These are phyloP conservation scores for Pimephales promelas DNA, from an alignment of 2,113 vertebrate species.

Conservation along the genomic window DNA sequence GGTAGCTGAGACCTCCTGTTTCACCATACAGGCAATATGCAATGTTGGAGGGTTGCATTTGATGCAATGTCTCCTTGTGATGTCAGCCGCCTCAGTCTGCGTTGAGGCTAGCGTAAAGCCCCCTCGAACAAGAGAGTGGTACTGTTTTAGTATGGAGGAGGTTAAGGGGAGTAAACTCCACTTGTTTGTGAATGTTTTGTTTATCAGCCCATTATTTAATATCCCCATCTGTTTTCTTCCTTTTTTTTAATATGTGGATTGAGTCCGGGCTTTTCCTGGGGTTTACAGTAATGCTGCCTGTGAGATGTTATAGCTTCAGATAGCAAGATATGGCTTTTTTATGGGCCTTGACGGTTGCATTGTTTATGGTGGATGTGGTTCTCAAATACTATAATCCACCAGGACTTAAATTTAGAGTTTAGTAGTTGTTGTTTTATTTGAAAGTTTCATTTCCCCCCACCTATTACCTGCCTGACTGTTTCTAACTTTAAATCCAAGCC, in stretches of 20 bases:
- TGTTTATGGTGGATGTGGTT: conserved; percentile 29
- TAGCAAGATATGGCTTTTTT: conserved; percentile 37
- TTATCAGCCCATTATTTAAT: conserved; percentile 72
- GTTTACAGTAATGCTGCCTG: conserved; percentile 56
- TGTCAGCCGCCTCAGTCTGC: conserved; percentile 45
- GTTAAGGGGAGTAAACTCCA: conserved; percentile 52
- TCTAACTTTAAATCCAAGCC: conserved; percentile 30
- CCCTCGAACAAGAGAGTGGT: conserved; percentile 43
- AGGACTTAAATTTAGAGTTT: conserved; percentile 7
- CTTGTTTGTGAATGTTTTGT: conserved; percentile 67
- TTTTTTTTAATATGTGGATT: conserved; percentile 63
- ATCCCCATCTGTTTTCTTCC: conserved; percentile 46
- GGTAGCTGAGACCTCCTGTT: conserved; percentile 53
- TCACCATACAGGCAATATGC: conserved; percentile 52
- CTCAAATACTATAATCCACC: conserved; percentile 12
- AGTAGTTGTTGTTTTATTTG: background rate
- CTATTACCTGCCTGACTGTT: conserved; percentile 18
- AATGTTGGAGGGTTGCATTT: conserved; percentile 40
- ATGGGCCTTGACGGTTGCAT: conserved; percentile 16
- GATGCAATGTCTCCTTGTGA: conserved; percentile 53
- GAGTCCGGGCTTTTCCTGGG: conserved; percentile 77
- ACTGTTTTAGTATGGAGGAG: conserved; percentile 61
- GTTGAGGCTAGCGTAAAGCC: conserved; percentile 49
- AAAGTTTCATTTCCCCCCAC: background rate
- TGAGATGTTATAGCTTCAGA: conserved; percentile 31